Base-by-base conservation (phyloP, 37 sponge, comb jelly and placozoan species). In the Theonella swinhoei region DNA sequence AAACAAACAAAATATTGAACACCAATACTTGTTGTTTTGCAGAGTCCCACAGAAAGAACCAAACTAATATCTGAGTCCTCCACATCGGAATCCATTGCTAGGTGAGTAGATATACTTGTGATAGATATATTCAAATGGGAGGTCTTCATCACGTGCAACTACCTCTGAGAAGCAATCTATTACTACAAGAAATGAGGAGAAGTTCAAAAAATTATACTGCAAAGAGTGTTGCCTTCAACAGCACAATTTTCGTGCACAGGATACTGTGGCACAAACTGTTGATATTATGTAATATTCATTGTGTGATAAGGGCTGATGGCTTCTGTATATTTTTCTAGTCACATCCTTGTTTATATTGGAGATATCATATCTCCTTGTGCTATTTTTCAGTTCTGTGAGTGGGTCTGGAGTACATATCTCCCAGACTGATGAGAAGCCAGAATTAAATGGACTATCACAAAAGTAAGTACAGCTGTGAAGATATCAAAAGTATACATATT, bases 371-470 rank as follows among this genome's bases (percentile, higher is more conserved):
- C 31, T 20, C 35, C 34, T 69, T 8, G 4, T 17, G 35, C 70
- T 20, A 3, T 59, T 38, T 17, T 0, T 17, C 40, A 28, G 39
- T 33, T 8, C 36, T 82, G 39, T 61, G 0, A 47, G 74, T 34
- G 39, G 63, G 0, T 7, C 68, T 42, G 62, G 47, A 17, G 80
- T 60, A 31, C 84, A 89, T 62, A 68, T 77, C n/a, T 70, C 84
- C 14, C 83, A 83, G 43, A 89, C 83, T 31, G 91, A 90, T 37
- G 91, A 90, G 62, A 86, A 90, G 70, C 85, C 91, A 2, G 86
- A 81, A 32, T 41, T 90, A 7, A 90, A 85, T 65, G 75, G 71
- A 64, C 77, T 90, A 61, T 60, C 85, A 0, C 91, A 90, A 43
- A 80, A 81, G 39, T 81, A 86, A 42, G 91, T 82, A 68, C 80